Percentiles rank a stretch among this genome's conserved stretches.
Evolutionary conservation across 1,140 invertebrate species (phyloP).

Genomic region (Drosophila mauritiana): DNA sequence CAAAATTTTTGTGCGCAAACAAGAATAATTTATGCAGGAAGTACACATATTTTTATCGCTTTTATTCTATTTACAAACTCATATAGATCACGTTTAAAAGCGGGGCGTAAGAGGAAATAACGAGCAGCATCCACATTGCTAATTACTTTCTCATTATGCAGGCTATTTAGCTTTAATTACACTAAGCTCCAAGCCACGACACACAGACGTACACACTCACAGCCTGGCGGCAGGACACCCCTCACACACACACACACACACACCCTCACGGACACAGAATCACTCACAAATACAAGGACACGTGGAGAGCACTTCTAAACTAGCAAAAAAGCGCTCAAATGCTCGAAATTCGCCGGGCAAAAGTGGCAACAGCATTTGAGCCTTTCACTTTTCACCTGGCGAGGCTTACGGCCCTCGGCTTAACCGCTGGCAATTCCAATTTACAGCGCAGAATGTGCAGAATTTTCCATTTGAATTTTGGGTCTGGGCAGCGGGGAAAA

Average conservation of each 20-base stretch:
- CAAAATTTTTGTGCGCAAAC: not conserved
- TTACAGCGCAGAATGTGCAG: constrained; percentile 61
- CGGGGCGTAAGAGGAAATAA: constrained; percentile 28
- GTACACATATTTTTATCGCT: not conserved
- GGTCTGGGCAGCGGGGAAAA: not conserved
- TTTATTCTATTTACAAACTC: constrained; percentile 19
- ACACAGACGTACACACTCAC: constrained; percentile 25
- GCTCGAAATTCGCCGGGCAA: constrained; percentile 56
- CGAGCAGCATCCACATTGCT: constrained; percentile 70
- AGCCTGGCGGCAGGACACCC: constrained; percentile 9
- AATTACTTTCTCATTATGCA: constrained; percentile 84
- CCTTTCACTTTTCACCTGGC: constrained; percentile 76
- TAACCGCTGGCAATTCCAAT: constrained; percentile 46
- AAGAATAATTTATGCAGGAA: constrained; percentile 2
- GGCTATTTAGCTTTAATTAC: constrained; percentile 84
- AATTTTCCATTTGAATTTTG: constrained; percentile 70
- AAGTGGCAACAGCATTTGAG: constrained; percentile 65
- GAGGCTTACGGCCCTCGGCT: constrained; percentile 8
- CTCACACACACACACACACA: no score
- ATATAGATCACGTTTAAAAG: constrained; percentile 34
- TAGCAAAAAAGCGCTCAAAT: constrained; percentile 68
- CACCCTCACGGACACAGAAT: not conserved
- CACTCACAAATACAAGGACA: constrained; percentile 6
- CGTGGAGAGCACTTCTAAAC: constrained; percentile 43
- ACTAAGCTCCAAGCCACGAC: constrained; percentile 71